Evolutionary conservation across 2,113 vertebrate genomes (phyloP).

Genomic region (Rhabdomys dilectus): DNA sequence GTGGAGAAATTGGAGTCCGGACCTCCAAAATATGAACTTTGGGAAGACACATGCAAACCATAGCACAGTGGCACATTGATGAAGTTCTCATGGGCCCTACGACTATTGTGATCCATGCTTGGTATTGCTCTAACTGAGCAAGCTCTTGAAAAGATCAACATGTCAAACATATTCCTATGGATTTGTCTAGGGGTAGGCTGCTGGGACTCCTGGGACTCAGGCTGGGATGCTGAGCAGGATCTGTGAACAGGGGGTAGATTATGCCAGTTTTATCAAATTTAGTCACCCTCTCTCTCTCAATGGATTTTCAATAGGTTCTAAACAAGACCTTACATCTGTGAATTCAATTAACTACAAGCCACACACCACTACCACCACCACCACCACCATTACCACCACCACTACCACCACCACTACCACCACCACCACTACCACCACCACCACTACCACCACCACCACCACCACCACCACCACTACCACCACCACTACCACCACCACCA

Average conservation of each 20-base stretch:
- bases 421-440: too few species aligned
- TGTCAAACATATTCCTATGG: too few species aligned
- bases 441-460: too few species aligned
- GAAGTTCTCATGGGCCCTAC: not conserved
- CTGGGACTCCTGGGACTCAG: not conserved
- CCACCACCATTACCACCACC: too few species aligned
- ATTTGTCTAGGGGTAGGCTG: not conserved
- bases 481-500: too few species aligned
- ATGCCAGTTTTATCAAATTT: not conserved
- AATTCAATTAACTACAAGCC: not conserved
- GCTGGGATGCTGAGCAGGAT: not conserved
- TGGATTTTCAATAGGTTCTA: not conserved
- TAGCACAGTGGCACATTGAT: not conserved
- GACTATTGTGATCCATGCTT: not conserved
- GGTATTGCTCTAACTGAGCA: not conserved
- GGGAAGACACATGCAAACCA: not conserved
- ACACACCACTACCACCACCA: too few species aligned
- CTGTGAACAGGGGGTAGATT: not conserved
- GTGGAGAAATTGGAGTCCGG: not conserved
- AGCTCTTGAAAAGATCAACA: not conserved
- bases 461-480: too few species aligned
- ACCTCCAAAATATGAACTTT: not conserved
- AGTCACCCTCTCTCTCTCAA: not conserved
- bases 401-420: too few species aligned
- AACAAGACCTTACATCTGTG: not conserved